phyloP scores from a whole-genome alignment of 2,113 vertebrate genomes.

The Phoenicopterus ruber region DNA sequence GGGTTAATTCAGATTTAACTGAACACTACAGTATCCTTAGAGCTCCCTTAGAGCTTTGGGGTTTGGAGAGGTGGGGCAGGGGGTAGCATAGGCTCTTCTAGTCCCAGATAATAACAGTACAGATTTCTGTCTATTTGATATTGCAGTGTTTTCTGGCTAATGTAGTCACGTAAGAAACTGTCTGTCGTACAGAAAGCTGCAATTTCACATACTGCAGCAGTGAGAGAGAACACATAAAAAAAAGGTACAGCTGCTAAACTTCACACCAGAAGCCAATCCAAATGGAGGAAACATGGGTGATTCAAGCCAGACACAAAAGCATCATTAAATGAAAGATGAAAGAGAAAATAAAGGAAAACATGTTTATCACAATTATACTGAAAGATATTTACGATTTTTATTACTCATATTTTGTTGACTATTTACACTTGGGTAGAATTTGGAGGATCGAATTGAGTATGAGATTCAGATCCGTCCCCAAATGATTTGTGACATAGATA shows the following conservation, averaged over 20 bases:
- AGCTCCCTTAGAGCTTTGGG: neutral
- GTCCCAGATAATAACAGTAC: neutral
- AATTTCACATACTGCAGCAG: slow-evolving; percentile 2
- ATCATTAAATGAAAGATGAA: neutral
- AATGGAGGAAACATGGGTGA: neutral
- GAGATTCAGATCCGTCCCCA: neutral
- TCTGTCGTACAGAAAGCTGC: neutral
- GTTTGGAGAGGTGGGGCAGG: neutral
- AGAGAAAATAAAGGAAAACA: neutral
- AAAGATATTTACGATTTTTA: neutral
- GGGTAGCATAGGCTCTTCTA: neutral
- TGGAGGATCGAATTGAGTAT: neutral
- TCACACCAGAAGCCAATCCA: slow-evolving; percentile 24
- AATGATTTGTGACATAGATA: neutral
- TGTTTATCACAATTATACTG: neutral
- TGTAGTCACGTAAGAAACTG: neutral
- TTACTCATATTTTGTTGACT: neutral
- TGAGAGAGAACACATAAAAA: slow-evolving; percentile 9
- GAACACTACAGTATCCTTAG: neutral
- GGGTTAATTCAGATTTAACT: neutral
- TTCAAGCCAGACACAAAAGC: neutral
- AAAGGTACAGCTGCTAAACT: slow-evolving; percentile 40
- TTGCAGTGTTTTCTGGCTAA: neutral
- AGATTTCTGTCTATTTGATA: neutral
- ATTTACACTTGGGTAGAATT: neutral